Base-by-base conservation (phyloP, 2,888 invertebrate genomes). In the Tetragonula carbonaria region DNA sequence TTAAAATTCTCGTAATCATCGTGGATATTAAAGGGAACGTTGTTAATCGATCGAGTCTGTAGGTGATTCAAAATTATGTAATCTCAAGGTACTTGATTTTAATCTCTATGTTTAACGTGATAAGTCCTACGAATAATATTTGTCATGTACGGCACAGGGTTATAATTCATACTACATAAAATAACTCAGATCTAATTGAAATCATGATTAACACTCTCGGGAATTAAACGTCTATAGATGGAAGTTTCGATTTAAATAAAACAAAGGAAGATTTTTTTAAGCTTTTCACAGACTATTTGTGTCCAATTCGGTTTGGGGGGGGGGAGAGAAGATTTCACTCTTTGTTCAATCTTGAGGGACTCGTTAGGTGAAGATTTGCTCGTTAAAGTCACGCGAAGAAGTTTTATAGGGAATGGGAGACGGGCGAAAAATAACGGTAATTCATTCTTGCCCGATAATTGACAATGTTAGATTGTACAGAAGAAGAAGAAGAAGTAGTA, bases 361-460 rank as follows among this genome's bases (percentile, higher is more conserved):
- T 81, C 66, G 57, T 78, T 77, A 73, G 51, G 38, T 59, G 66
- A 82, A 73, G 73, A 68, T 70, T 77, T 55, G 66, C 83, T 82
- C 82, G 73, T 83, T 83, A 83, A 82, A 82, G 77, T 83, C 83
- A 51, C 83, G 63, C 77, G 57, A 38, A 51, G 57, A 82, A 82
- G 63, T 82, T 83, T 68, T 63, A 57, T 33, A 76, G 57, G 51
- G 45, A 67, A 13, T 5, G 65, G 33, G 21, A 18, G 33, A 59
- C 14, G 63, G 72, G 73, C 73, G 83, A 84, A 79, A 84, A 84
- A 84, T 84, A 83, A 84, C 71, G 74, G 79, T 74, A 79, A 84
- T 84, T 79, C 84, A 84, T 84, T 84, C 72, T 50, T 28, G 79
- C 50, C 78, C 84, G 84, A 78, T 84, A 84, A 84, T 84, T 84